Evolutionary conservation across 1,140 invertebrate species (phyloP).

Genomic region (Trichoplusia ni): DNA sequence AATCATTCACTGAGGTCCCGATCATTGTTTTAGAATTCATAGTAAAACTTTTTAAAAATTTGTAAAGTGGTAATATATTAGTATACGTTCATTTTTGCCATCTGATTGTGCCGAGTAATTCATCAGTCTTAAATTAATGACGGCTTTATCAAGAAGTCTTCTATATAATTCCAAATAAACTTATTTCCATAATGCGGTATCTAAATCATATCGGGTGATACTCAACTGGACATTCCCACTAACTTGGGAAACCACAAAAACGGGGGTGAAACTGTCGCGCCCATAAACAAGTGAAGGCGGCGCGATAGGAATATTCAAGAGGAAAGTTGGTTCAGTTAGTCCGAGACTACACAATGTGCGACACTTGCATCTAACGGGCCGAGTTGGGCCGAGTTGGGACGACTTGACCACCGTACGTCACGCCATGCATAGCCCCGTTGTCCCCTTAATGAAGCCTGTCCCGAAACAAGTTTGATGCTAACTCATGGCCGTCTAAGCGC

Average conservation of each 20-base stretch:
- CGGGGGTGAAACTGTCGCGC: conserved; percentile 53
- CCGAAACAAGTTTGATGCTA: conserved; percentile 59
- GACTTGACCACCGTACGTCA: conserved; percentile 48
- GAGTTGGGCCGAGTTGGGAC: no score
- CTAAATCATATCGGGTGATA: conserved; percentile 56
- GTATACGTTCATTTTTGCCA: no score
- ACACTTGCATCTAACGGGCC: conserved; percentile 68
- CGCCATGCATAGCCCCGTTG: conserved; percentile 61
- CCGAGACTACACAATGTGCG: conserved; percentile 57
- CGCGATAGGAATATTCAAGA: conserved; percentile 70
- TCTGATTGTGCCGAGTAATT: no score
- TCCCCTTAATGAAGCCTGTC: conserved; percentile 67
- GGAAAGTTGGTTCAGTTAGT: conserved; percentile 58
- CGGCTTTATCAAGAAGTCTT: no score
- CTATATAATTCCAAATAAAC: no score
- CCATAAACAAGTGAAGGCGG: conserved; percentile 62
- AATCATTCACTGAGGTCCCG: no score
- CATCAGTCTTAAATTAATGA: no score
- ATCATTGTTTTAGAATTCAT: no score
- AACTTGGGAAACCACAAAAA: conserved; percentile 65
- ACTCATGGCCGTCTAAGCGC: conserved; percentile 64
- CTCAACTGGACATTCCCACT: conserved; percentile 49
- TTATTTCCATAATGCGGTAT: conserved; percentile 24
- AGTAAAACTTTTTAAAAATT: no score
- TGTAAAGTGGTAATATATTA: no score